Evolutionary conservation across 2,113 vertebrate genomes (phyloP), one percentile per base, ranked within the genome.

Genomic region (Cyanocitta stelleri): DNA sequence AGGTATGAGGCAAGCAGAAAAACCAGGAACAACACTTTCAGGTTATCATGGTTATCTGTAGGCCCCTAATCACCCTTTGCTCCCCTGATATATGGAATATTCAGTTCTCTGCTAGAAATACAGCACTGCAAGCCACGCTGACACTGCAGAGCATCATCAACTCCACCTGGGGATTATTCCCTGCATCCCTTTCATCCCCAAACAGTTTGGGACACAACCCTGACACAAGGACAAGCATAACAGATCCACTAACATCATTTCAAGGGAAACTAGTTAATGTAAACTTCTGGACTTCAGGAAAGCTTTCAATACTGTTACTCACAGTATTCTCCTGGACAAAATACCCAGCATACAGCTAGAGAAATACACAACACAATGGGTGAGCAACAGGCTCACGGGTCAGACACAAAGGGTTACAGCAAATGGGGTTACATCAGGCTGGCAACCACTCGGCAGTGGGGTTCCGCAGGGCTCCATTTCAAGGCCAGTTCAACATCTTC

Each of bases 41-140:
- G 35, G 29, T 83, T 66, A 74, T 39, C 8, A 4, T 6, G 9
- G 30, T 56, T 72, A 77, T 29, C n/a, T 62, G 32, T 33, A 55
- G 1, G 1, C 30, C 27, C 61, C 32, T 43, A 22, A 52, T 56
- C 39, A 51, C 20, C 18, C 21, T 85, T 54, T 61, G 27, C 17
- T 68, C 3, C 0, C 0, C 0, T 37, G 11, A 11, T 23, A 59
- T 1, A 5, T 21, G 30, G 81, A 58, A 46, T 22, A 66, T 85
- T 48, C 4, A 3, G 11, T 29, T 82, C 66, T 29, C 15, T 67
- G 30, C n/a, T 51, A 87, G 69, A 75, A 87, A 87, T 23, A 72
- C 10, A 68, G 16, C 30, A 39, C n/a, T 43, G 26, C 44, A 82
- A 85, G 33, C 27, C 44, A 72, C 17, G 8, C 4, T 74, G 69